Base-by-base conservation (phyloP, 92 coral and sea anemone species). In the Siderastrea siderea region DNA sequence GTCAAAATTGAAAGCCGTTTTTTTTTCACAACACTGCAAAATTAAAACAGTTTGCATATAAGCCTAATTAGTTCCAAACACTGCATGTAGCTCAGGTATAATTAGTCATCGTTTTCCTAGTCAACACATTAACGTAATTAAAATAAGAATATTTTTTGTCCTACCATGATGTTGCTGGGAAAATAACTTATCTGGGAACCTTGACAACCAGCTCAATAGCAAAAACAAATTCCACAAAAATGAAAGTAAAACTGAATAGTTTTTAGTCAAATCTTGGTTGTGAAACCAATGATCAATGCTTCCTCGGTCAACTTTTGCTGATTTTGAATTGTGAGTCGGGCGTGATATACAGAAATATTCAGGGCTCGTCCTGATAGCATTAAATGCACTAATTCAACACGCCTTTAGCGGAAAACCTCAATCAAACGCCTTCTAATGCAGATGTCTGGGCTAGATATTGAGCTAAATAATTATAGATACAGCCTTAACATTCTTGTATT, bases 351-450 rank as follows among this genome's bases (percentile, higher is more conserved):
- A 6, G 47, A 48, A 82, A n/a, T 60, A 57, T 71, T 57, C 54
- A 58, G 47, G 86, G 75, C 86, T 68, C 65, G 77, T 69, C 69
- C 65, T 47, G 60, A 82, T 52, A 57, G 46, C 43, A 82, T 69
- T 46, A 45, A 16, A 6, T 46, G 65, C 68, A 60, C 10, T 54
- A 26, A 14, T 43, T 65, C 16, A 47, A n/a, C 86, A 69, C 66
- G 16, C 57, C 68, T 81, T 15, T 55, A 46, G 3, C 78, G 68
- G 77, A 55, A 82, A 70, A 82, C 68, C 86, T 67, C 54, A 38
- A 53, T 68, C 60, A 53, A 52, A 50, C 53, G 77, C 59, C 48
- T n/a, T 6, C 46, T n/a, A 14, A 43, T 13, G 63, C 38, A 51
- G 10, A 74, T 7, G 48, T 17, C 38, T 17, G 53, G 80, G 51